Evolutionary conservation across 2,113 vertebrate genomes (phyloP).

Genomic region (Ifrita kowaldi): DNA sequence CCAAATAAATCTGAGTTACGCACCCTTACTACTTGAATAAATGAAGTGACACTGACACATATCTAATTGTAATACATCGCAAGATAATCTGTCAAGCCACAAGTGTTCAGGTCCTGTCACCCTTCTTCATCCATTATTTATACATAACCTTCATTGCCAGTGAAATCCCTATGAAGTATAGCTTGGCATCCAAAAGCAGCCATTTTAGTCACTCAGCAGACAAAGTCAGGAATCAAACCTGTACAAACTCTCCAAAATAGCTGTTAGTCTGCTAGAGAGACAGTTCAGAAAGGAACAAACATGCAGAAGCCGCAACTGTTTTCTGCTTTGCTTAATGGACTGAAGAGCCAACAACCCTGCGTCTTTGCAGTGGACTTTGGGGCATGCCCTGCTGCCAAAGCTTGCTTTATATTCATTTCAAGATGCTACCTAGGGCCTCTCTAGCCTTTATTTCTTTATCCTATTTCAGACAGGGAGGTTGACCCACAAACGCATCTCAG

Average conservation of each 20-base stretch:
- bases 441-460: not conserved
- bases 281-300: not conserved
- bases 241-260: not conserved
- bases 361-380: not conserved
- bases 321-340: not conserved
- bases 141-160: slow-evolving; percentile 54
- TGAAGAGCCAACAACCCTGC: not conserved
- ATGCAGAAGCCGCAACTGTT: not conserved
- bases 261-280: not conserved
- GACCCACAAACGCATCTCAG: not conserved
- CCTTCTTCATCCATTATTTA: slow-evolving; percentile 75
- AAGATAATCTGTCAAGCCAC: slow-evolving; percentile 70
- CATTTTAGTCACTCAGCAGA: slow-evolving; percentile 11
- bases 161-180: slow-evolving; percentile 51
- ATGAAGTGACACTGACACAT: slow-evolving; percentile 71
- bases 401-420: not conserved
- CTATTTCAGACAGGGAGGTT: not conserved
- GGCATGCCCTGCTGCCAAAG: not conserved
- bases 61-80: slow-evolving; percentile 77
- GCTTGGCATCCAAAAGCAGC: not conserved
- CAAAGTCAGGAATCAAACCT: not conserved
- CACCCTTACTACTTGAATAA: slow-evolving; percentile 69
- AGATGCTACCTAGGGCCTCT: not conserved
- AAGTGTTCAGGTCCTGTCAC: slow-evolving; percentile 63
- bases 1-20: slow-evolving; percentile 61